These are phyloP conservation scores for Ichneumoninae sp. DNA, from an alignment of 2,888 invertebrate species.

Conservation along the genomic window DNA sequence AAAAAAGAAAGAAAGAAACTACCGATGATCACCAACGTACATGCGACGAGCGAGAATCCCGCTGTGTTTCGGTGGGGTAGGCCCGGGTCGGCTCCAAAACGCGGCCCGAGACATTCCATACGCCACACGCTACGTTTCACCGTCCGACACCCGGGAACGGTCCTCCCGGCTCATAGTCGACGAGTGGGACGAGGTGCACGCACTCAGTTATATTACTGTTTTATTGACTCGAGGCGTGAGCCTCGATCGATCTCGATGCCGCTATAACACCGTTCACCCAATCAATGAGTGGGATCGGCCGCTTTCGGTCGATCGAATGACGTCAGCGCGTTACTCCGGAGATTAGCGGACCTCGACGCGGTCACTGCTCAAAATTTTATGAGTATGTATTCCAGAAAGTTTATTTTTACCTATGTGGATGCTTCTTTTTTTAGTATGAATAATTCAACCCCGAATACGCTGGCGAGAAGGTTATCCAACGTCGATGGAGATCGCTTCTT, in stretches of 20 bases:
- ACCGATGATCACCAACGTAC: slow-evolving; percentile 40
- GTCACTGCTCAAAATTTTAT: not conserved
- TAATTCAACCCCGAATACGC: not conserved
- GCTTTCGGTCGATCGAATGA: slow-evolving; percentile 1
- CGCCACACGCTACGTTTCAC: not conserved
- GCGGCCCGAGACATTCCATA: slow-evolving; percentile 36
- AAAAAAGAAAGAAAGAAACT: slow-evolving; percentile 12
- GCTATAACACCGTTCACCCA: not conserved
- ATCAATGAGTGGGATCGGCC: slow-evolving; percentile 7
- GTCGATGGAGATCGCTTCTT: not conserved
- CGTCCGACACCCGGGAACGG: not conserved
- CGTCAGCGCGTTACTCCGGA: slow-evolving; percentile 4
- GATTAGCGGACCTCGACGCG: not conserved
- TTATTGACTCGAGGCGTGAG: not conserved
- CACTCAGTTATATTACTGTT: slow-evolving; percentile 25
- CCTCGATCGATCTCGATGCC: not conserved
- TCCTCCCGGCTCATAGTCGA: slow-evolving; percentile 10
- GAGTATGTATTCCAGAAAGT: not conserved
- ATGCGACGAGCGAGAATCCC: slow-evolving; percentile 57
- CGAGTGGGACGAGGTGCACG: slow-evolving; percentile 18
- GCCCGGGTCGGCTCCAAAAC: slow-evolving; percentile 74
- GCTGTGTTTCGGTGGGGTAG: slow-evolving; percentile 75
- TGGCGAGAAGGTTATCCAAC: not conserved
- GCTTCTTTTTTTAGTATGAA: not conserved
- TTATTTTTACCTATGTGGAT: not conserved